Evolutionary conservation across 2,888 invertebrate species (phyloP).

Genomic region (Philereme vetulata): DNA sequence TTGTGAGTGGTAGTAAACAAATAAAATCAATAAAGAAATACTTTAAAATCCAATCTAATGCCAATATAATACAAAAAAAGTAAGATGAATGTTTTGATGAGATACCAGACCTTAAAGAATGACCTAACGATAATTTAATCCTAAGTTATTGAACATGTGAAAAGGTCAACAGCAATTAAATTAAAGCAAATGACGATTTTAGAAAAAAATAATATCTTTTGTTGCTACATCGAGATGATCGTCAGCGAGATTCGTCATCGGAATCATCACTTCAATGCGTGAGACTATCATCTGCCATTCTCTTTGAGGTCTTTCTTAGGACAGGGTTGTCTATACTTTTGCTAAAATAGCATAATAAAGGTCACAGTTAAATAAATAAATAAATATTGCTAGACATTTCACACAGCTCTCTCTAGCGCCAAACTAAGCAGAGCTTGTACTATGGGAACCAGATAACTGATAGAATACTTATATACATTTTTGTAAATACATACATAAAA

Average conservation of each 20-base stretch:
- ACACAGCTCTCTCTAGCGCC: no score
- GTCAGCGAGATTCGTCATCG: constrained; percentile 42
- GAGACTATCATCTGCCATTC: constrained; percentile 47
- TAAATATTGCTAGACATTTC: no score
- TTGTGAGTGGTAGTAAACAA: no score
- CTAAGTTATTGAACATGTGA: constrained; percentile 38
- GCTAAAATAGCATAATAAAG: no score
- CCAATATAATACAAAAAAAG: constrained; percentile 29
- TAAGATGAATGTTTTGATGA: constrained; percentile 31
- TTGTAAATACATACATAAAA: no score
- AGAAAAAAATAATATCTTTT: constrained; percentile 27
- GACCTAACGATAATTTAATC: constrained; percentile 32
- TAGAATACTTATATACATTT: no score
- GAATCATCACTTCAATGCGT: constrained; percentile 50
- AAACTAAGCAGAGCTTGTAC: no score
- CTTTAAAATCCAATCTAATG: constrained; percentile 10
- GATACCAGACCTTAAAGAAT: constrained; percentile 23
- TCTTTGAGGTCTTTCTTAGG: constrained; percentile 25
- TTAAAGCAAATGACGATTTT: constrained; percentile 35
- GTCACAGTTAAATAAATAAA: no score
- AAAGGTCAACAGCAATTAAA: constrained; percentile 50
- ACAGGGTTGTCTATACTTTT: constrained; percentile 2
- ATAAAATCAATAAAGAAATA: no score
- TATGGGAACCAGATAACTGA: no score
- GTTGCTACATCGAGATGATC: constrained; percentile 21